Evolutionary conservation across 1,140 invertebrate genomes (phyloP), one percentile per base, ranked within the genome.

Genomic region (Heterodera schachtii): DNA sequence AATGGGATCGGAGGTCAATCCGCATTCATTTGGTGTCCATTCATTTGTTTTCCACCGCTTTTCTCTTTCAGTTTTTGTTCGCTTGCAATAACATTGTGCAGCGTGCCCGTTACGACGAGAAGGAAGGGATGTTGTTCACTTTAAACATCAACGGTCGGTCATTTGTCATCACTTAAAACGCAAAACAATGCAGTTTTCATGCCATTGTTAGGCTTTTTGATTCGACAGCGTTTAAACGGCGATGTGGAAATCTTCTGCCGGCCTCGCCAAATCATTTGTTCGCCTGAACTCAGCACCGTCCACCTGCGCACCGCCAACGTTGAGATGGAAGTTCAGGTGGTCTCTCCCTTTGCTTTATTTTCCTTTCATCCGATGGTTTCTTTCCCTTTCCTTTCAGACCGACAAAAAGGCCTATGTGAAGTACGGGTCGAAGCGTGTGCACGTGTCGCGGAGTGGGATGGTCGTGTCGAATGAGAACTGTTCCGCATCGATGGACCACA

Each of bases 41-140:
- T 3, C n/a, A 47, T 64, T 5, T 81, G 13, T 16, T 44, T 60
- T 60, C 41, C 31, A 31, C 31, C 31, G 31, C 31, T 81, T 81
- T 52, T 8, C 47, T 46, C 44, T 46, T 81, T 44, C 67, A 83
- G 52, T 82, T 67, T 80, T 46, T 82, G 77, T 64, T 52, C 41
- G n/a, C 81, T 9, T 82, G 81, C n/a, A 75, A 82, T 82, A 80
- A 83, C 44, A 82, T 82, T 73, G 81, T 82, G 76, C 77, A 82
- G 13, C 57, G 78, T 21, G 81, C 81, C 43, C 57, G 60, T 52
- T 82, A 82, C 71, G 81, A 82, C 67, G 49, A 71, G 31, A 82
- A 82, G 64, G 70, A 75, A 31, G 81, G 80, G 16, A 60, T 60
- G 64, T 69, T 82, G 77, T 52, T 81, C 49, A 80, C 41, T 41